A percentile compares a stretch with the other conserved stretches of the same genome.
phyloP scores from a whole-genome alignment of 2,888 invertebrate species.

The Disparrhopalites patrizii region DNA sequence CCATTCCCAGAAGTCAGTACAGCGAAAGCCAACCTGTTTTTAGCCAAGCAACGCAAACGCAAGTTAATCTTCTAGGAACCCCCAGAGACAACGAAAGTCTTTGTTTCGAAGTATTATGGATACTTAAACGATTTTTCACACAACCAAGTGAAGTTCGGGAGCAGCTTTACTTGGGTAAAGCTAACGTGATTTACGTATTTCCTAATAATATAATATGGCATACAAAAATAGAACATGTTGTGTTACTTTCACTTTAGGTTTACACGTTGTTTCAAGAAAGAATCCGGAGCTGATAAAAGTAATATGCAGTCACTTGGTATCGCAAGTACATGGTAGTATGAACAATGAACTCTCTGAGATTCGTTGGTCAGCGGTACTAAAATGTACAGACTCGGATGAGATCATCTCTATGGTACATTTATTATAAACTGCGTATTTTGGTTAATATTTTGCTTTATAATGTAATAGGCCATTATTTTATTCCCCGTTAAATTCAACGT shows the following conservation, averaged over 20 bases:
- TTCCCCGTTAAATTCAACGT: too few relatives aligned
- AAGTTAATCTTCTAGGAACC: conserved; percentile 25
- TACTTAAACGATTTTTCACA: conserved; percentile 40
- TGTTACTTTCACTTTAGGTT: conserved; percentile 25
- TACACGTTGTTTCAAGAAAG: conserved; percentile 34
- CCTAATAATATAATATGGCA: not conserved
- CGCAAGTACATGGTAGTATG: conserved; percentile 33
- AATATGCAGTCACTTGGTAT: conserved; percentile 35
- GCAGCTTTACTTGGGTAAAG: conserved; percentile 40
- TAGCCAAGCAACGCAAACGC: conserved; percentile 24
- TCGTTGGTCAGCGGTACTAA: conserved; percentile 1
- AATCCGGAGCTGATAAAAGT: conserved; percentile 41
- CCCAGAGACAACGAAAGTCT: conserved; percentile 34
- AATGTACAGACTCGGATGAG: conserved; percentile 7
- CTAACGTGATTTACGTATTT: not conserved
- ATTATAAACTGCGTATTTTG: not conserved
- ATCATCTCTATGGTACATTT: too few relatives aligned
- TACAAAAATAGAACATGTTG: not conserved
- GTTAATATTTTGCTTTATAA: not conserved
- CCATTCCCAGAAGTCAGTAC: conserved; percentile 38
- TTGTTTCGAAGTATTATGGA: conserved; percentile 40
- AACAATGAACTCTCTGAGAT: conserved; percentile 9
- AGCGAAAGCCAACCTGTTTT: conserved; percentile 36
- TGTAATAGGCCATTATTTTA: not conserved
- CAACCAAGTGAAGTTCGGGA: conserved; percentile 41